phyloP scores from a whole-genome alignment of 2,797 vertebrate genomes.

The Myiotriccus ornatus region DNA sequence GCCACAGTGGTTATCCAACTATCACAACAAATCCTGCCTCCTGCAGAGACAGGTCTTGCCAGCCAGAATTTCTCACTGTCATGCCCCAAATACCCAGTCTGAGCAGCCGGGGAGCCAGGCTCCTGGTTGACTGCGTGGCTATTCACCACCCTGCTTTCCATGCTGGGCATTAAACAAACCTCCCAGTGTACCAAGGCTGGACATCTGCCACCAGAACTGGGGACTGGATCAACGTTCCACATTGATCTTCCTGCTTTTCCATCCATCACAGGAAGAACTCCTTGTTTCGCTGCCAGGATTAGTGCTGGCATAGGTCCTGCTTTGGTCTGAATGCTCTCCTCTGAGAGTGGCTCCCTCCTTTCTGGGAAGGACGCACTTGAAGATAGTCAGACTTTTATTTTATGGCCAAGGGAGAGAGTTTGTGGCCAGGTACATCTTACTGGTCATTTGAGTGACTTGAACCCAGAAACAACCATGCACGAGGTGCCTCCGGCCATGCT shows the following conservation, averaged over 20 bases:
- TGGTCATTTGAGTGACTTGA: not conserved
- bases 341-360: not conserved
- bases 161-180: not conserved
- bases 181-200: not conserved
- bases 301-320: not conserved
- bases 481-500: not conserved
- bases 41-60: accelerated
- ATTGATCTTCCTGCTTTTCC: not conserved
- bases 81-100: accelerated
- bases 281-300: not conserved
- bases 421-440: not conserved
- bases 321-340: not conserved
- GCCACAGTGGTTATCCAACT: not conserved
- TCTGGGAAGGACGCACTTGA: not conserved
- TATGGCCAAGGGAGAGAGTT: not conserved
- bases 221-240: not conserved
- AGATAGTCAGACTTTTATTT: not conserved
- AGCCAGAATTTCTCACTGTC: not conserved
- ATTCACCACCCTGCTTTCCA: not conserved
- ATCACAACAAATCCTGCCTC: not conserved
- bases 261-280: not conserved
- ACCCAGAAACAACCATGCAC: not conserved
- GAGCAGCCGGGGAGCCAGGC: not conserved
- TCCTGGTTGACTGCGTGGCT: not conserved
- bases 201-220: not conserved